These are phyloP conservation scores for Ramazzottius varieornatus DNA, from an alignment of 2,888 invertebrate species.

Conservation along the genomic window DNA sequence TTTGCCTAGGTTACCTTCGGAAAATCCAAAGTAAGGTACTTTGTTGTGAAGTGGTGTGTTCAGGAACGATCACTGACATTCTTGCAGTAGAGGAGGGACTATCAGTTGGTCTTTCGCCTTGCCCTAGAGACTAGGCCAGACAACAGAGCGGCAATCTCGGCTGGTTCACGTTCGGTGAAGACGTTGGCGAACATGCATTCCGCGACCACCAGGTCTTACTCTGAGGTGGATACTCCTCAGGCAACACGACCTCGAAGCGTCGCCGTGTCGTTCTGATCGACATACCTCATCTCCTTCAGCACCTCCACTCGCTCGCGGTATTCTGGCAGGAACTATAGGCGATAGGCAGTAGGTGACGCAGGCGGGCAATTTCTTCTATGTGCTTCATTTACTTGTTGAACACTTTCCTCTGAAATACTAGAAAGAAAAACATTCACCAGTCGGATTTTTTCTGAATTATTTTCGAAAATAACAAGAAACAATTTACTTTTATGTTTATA, in stretches of 20 bases:
- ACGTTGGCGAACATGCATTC: slow-evolving; percentile 73
- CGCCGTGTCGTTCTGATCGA: neutral
- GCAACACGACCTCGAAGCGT: slow-evolving; percentile 53
- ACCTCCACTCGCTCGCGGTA: slow-evolving; percentile 41
- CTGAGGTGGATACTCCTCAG: slow-evolving; percentile 52
- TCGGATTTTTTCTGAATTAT: no score
- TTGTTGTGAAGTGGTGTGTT: no score
- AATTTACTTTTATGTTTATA: no score
- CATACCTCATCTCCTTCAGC: slow-evolving; percentile 31
- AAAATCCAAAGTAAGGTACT: no score
- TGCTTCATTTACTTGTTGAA: slow-evolving; percentile 20
- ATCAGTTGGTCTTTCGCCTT: slow-evolving; percentile 32
- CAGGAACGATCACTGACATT: no score
- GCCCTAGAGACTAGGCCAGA: slow-evolving; percentile 71
- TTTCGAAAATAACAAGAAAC: no score
- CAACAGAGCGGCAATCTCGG: slow-evolving; percentile 74
- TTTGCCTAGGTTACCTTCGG: no score
- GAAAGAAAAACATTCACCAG: no score
- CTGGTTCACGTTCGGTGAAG: slow-evolving; percentile 52
- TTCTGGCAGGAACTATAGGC: slow-evolving; percentile 59
- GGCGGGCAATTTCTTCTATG: slow-evolving; percentile 34
- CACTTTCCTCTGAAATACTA: no score
- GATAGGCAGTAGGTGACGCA: slow-evolving; percentile 50
- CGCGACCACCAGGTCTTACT: slow-evolving; percentile 50
- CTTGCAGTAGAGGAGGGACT: slow-evolving; percentile 33